phyloP scores from a whole-genome alignment of 2,113 vertebrate species.

The Microtus oregoni region DNA sequence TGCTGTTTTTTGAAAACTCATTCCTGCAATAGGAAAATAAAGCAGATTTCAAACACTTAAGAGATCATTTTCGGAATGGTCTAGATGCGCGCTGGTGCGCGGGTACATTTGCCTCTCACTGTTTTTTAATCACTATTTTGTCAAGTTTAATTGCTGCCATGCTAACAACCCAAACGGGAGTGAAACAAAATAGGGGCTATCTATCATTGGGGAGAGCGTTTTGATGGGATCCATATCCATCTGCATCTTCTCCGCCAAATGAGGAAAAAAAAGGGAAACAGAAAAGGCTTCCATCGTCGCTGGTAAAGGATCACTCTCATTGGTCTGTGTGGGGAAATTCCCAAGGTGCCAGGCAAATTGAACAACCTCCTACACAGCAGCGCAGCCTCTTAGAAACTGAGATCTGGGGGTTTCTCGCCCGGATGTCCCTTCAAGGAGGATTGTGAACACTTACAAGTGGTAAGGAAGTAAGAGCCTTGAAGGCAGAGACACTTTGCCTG shows the following conservation, averaged over 20 bases:
- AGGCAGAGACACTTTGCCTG: constrained; percentile 18
- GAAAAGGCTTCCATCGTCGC: constrained; percentile 54
- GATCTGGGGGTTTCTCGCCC: neutral
- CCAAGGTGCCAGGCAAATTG: neutral
- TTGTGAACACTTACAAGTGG: constrained; percentile 20
- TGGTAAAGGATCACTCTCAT: constrained; percentile 29
- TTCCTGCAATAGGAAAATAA: constrained; percentile 83
- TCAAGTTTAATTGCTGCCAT: constrained; percentile 71
- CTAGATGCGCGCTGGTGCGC: constrained; percentile 75
- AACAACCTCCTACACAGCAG: neutral
- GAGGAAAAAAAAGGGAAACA: constrained; percentile 61
- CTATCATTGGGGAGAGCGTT: constrained; percentile 83
- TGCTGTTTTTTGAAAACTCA: constrained; percentile 79
- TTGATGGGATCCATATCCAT: constrained; percentile 80
- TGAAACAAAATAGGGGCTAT: constrained; percentile 73
- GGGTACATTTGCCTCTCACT: constrained; percentile 74
- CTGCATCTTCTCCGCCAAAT: constrained; percentile 77
- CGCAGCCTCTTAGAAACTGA: constrained; percentile 11
- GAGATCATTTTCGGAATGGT: constrained; percentile 81
- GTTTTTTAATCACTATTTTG: constrained; percentile 82
- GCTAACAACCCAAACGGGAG: constrained; percentile 74
- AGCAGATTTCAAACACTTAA: constrained; percentile 75
- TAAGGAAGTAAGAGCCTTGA: neutral
- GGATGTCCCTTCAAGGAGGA: constrained; percentile 38
- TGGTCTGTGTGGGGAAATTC: constrained; percentile 51